Evolutionary conservation across 2,888 invertebrate genomes (phyloP), one percentile per base, ranked within the genome.

Genomic region (Heliconius cydno): DNA sequence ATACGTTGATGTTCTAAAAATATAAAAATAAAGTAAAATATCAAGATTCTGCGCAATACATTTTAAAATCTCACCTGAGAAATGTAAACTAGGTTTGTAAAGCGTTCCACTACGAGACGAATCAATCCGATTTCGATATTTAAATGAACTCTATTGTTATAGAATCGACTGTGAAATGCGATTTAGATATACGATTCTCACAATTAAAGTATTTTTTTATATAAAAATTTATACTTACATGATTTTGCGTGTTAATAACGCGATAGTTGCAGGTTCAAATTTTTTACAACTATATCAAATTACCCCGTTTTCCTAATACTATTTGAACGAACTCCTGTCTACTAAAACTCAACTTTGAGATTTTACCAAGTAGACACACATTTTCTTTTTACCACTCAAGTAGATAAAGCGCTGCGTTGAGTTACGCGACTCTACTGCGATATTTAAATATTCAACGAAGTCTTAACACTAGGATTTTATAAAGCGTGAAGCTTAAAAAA

Each of bases 61-160:
- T 19, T 60, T 7, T 60, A 73, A 34, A 38, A 25, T 60, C 13
- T 9, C 13, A 57, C n/a, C 34, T 73, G 25, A 22, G 15, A 34
- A 41, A 41, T 66, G 46, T 75, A 46, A 79, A 74, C 41, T 60
- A 75, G 78, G 78, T 75, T 68, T 67, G 68, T 75, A 79, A 73
- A 34, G 38, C n/a, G n/a, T 73, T 57, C 60, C 80, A 70, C 74
- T 70, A 79, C 72, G 82, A 81, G 79, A 82, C 82, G 70, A 84
- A 86, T 82, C 84, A 81, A 86, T 84, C 84, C 76, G 81, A 84
- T 82, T 76, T 80, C 79, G 83, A 81, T 86, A 85, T 85, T 85
- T 82, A 84, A 85, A 86, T 84, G 85, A 77, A 77, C 79, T 78
- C 80, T 79, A 84, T 86, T 86, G 85, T 87, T 87, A 84, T 84